Evolutionary conservation across 2,113 vertebrate species (phyloP).

Genomic region (Lagopus leucura): DNA sequence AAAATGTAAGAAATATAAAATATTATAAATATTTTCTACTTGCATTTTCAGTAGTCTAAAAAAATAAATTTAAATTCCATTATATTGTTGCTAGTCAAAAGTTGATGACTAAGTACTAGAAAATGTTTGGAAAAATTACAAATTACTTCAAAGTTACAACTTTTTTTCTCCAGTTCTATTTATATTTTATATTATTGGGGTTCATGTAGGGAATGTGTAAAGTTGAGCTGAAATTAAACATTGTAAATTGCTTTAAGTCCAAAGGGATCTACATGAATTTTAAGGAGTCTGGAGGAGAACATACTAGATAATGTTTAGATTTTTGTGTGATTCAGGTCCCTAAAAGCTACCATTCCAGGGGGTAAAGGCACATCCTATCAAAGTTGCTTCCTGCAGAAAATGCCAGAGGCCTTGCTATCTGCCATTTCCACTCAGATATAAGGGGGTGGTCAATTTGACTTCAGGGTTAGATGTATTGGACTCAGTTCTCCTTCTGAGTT

Average conservation of each 20-base stretch:
- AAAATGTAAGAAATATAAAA: background rate
- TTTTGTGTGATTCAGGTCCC: background rate
- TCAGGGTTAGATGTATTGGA: background rate
- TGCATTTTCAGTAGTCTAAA: background rate
- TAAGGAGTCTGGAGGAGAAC: background rate
- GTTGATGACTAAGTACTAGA: background rate
- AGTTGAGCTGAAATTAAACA: background rate
- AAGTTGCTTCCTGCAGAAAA: conserved; percentile 11
- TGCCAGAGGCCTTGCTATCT: background rate
- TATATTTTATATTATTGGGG: background rate
- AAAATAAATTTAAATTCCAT: background rate
- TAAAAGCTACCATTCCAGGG: background rate
- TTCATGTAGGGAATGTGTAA: background rate
- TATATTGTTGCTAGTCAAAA: background rate
- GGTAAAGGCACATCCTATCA: background rate
- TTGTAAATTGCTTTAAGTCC: background rate
- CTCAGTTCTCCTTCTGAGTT: conserved; percentile 9
- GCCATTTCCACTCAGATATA: background rate
- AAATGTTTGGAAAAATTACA: background rate
- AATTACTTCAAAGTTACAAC: background rate
- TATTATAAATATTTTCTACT: background rate
- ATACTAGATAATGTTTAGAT: background rate
- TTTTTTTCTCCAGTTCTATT: background rate
- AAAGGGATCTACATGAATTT: background rate
- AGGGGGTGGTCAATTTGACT: background rate